Base-by-base conservation (phyloP, 2,888 invertebrate genomes). In the Epistrophe eligans region DNA sequence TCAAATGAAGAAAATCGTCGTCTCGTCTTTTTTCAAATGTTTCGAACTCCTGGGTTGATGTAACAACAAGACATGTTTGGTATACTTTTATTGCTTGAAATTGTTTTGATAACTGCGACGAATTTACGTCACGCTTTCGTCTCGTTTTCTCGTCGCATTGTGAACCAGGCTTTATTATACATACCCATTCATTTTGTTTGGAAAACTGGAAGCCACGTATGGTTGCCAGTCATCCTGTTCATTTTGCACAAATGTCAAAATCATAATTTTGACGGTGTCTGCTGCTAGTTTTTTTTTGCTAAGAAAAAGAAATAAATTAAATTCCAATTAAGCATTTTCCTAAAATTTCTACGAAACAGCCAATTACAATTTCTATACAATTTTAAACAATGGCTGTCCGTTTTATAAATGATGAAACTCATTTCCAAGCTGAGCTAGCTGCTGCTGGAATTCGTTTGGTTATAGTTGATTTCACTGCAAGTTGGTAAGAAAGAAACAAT, bases 381-480 rank as follows among this genome's bases (percentile, higher is more conserved):
- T 17, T 4, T 19, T 55, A 79, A 43, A 64, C 17, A 62, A 93
- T 93, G 93, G 87, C 91, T 73, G 93, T 93, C 58, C 91, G 91
- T 43, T 91, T 91, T 66, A 93, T 93, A 62, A 92, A 92, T 79
- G 93, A 93, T 89, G 93, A 93, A 92, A 94, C 95, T 35, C 97
- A 98, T 93, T 98, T 98, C 91, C 96, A 97, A 91, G 93, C 95
- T 7, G 97, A 98, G 94, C 94, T 99, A 93, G 93, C 95, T n/a
- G 95, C 94, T 89, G 98, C 98, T 15, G 97, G 97, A 13, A 95
- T 96, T 6, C 97, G 97, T 92, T 94, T 99, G 57, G 98, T 99
- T 58, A 97, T 99, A 58, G 98, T 97, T 8, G 99, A 99, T 93
- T 99, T 98, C 92, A 98, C 97, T 88, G 99, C 99, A 73, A 96